Conservation (phyloP, 2,113 vertebrate species). For the Oncorhynchus kisutch region DNA sequence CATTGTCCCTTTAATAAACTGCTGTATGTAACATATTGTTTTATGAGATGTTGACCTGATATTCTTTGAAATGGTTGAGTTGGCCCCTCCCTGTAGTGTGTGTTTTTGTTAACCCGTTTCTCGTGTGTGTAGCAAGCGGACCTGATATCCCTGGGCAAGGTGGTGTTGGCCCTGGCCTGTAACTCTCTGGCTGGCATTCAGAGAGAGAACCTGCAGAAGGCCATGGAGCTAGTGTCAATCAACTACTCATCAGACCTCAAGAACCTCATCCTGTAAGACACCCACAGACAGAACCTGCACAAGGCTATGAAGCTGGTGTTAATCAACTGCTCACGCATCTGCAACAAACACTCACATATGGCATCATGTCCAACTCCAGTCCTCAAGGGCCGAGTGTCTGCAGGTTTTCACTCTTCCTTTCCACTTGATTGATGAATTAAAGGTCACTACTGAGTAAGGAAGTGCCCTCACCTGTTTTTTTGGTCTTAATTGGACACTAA, state of each 20-base stretch:
- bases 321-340: conserved; percentile 88
- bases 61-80: too few species aligned
- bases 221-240: conserved; percentile 98
- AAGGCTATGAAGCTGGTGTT: conserved; percentile 99
- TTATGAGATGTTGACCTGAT: too few species aligned
- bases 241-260: conserved; percentile 99
- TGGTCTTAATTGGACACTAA: too few species aligned
- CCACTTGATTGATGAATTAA: too few species aligned
- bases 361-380: too few species aligned
- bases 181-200: conserved; percentile 99
- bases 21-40: too few species aligned
- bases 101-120: not conserved
- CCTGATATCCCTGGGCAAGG: conserved; percentile 97
- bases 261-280: conserved; percentile 97
- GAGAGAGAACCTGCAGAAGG: conserved; percentile 98
- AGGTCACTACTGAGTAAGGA: too few species aligned
- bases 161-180: conserved; percentile 96
- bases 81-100: not conserved
- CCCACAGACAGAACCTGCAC: conserved; percentile 86
- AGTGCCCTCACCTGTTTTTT: too few species aligned
- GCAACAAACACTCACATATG: not conserved
- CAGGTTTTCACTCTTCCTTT: too few species aligned
- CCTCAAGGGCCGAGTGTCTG: too few species aligned
- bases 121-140: conserved; percentile 87
- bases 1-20: too few species aligned